Percentiles rank a stretch among this genome's conserved stretches.
Conservation (phyloP, 2,797 vertebrate genomes). For the Neostethus bicornis region DNA sequence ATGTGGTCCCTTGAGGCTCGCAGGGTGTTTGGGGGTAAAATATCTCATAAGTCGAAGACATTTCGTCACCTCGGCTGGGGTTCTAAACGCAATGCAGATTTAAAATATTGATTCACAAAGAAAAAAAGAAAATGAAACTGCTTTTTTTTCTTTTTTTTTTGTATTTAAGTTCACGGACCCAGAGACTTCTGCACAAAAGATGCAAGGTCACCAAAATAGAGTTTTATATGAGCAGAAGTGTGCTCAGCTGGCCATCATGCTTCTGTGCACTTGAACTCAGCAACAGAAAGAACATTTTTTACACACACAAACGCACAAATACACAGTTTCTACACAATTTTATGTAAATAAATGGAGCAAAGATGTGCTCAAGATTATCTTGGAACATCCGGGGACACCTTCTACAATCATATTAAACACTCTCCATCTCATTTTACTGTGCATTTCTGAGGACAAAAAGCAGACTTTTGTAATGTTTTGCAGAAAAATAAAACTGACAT, state of each 20-base stretch:
- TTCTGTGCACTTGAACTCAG: conserved; percentile 21
- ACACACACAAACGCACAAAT: too few species aligned
- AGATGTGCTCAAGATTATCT: conserved; percentile 43
- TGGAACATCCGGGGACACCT: conserved; percentile 49
- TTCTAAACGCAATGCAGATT: conserved; percentile 18
- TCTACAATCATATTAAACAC: conserved; percentile 44
- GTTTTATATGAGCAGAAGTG: conserved; percentile 9
- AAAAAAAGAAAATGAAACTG: background rate
- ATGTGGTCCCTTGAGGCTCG: conserved; percentile 43
- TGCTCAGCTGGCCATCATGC: conserved; percentile 42
- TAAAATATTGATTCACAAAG: conserved; percentile 12
- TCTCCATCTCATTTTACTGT: conserved; percentile 21
- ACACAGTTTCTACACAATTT: conserved; percentile 3
- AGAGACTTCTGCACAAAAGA: conserved; percentile 11
- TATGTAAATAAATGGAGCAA: conserved; percentile 28
- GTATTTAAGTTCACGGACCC: conserved; percentile 5
- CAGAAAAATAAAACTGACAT: conserved; percentile 59
- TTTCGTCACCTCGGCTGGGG: conserved; percentile 29
- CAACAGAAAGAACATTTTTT: conserved; percentile 10
- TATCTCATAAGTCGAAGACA: conserved; percentile 36
- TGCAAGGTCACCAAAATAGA: conserved; percentile 10
- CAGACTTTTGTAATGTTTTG: conserved; percentile 58
- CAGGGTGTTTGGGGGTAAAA: conserved; percentile 51
- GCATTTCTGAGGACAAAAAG: conserved; percentile 36
- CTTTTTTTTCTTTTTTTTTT: too few species aligned